Percentiles rank a stretch among this genome's conserved stretches.
Conservation (phyloP, 2,888 invertebrate genomes). For the Tenthredo amoena region DNA sequence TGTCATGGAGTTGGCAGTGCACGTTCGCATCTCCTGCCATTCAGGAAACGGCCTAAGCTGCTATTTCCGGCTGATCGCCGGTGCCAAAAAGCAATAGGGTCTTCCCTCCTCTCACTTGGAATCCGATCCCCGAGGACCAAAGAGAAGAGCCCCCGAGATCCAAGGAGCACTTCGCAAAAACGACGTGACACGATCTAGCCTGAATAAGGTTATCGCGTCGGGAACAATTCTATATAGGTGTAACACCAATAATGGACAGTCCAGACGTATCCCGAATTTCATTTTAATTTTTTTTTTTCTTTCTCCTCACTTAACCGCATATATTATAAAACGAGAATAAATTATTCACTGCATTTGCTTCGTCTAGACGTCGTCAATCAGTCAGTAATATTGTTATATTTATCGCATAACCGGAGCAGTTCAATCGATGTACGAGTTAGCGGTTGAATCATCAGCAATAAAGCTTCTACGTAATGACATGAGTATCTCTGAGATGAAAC, state of each 20-base stretch:
- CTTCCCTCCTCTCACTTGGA: slow-evolving; percentile 40
- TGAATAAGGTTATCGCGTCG: slow-evolving; percentile 5
- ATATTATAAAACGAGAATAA: background rate
- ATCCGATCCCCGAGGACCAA: slow-evolving; percentile 47
- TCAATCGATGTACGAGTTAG: slow-evolving; percentile 19
- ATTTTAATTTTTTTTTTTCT: background rate
- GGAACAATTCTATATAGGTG: background rate
- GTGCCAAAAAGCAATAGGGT: slow-evolving; percentile 52
- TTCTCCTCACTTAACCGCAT: background rate
- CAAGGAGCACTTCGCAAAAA: slow-evolving; percentile 28
- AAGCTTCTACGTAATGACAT: slow-evolving; percentile 1
- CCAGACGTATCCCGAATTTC: background rate
- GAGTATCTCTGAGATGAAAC: slow-evolving; percentile 26
- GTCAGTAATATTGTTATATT: background rate
- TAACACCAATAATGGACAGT: background rate
- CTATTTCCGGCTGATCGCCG: slow-evolving; percentile 52
- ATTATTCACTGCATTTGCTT: background rate
- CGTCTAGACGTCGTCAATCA: slow-evolving; percentile 45
- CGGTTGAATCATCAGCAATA: background rate
- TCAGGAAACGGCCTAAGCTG: slow-evolving; percentile 52
- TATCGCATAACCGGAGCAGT: background rate
- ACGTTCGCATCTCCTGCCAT: slow-evolving; percentile 51
- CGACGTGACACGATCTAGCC: slow-evolving; percentile 27
- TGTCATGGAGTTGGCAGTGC: slow-evolving; percentile 50
- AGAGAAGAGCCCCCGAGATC: slow-evolving; percentile 8